A percentile compares a stretch with the other conserved stretches of the same genome.
phyloP scores from a whole-genome alignment of 2,888 invertebrate species.

The Antheraea yamamai region DNA sequence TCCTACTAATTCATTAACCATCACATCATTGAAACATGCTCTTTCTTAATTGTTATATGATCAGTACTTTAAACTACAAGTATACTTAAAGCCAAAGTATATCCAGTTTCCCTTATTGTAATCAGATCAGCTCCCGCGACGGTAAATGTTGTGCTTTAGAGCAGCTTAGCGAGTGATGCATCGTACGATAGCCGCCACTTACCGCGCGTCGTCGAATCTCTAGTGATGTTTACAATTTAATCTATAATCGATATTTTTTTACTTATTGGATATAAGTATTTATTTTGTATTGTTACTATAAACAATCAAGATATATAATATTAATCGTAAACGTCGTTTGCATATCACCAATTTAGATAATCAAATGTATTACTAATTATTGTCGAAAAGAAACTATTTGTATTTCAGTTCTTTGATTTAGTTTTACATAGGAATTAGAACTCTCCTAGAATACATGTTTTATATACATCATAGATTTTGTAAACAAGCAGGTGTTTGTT shows the following conservation, averaged over 20 bases:
- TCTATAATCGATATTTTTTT: conserved; percentile 11
- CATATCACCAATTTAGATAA: background rate
- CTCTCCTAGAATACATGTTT: too few species aligned
- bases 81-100: background rate
- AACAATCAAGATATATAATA: too few species aligned
- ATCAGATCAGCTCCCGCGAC: conserved; percentile 49
- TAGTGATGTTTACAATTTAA: conserved; percentile 28
- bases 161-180: conserved; percentile 64
- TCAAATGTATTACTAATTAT: too few species aligned
- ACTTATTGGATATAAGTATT: background rate
- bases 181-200: conserved; percentile 63
- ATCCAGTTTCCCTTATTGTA: conserved; percentile 44
- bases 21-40: background rate
- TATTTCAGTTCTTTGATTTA: too few species aligned
- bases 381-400: too few species aligned
- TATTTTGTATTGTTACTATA: background rate
- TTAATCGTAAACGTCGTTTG: too few species aligned
- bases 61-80: background rate
- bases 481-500: too few species aligned
- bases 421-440: too few species aligned
- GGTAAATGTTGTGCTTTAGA: conserved; percentile 58
- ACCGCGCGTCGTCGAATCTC: conserved; percentile 42
- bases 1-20: background rate
- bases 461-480: too few species aligned
- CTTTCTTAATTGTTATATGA: background rate